These are phyloP conservation scores for Papilio elwesi DNA, from an alignment of 2,888 invertebrate species.

Conservation along the genomic window DNA sequence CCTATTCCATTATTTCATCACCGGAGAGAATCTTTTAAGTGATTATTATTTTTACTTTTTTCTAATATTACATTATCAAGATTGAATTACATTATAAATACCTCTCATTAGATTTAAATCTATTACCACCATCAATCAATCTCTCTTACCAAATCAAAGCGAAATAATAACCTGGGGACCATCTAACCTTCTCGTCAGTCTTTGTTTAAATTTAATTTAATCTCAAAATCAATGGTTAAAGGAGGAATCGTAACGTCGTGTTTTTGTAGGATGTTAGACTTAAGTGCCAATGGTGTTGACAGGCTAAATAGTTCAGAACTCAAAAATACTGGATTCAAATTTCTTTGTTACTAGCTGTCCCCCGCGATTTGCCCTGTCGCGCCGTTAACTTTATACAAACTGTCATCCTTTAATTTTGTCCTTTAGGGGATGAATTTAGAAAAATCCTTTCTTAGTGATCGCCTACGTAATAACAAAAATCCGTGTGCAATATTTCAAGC, in stretches of 20 bases:
- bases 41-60: too few relatives aligned
- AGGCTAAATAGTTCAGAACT: too few relatives aligned
- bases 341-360: too few relatives aligned
- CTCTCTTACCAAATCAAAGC: slow-evolving; percentile 5
- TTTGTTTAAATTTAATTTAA: not conserved
- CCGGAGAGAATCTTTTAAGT: not conserved
- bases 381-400: too few relatives aligned
- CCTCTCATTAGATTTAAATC: not conserved
- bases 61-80: too few relatives aligned
- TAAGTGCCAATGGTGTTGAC: not conserved
- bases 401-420: too few relatives aligned
- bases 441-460: too few relatives aligned
- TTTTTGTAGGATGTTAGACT: not conserved
- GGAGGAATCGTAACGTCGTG: not conserved
- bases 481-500: too few relatives aligned
- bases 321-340: too few relatives aligned
- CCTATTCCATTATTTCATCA: not conserved
- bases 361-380: too few relatives aligned
- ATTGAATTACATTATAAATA: not conserved
- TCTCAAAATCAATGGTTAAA: not conserved
- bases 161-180: not conserved
- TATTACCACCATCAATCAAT: slow-evolving; percentile 1
- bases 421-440: too few relatives aligned
- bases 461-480: too few relatives aligned
- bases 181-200: not conserved